Evolutionary conservation across 64 coral and sea anemone genomes (phyloP), one percentile per base, ranked within the genome.

Genomic region (Orbicella faveolata): DNA sequence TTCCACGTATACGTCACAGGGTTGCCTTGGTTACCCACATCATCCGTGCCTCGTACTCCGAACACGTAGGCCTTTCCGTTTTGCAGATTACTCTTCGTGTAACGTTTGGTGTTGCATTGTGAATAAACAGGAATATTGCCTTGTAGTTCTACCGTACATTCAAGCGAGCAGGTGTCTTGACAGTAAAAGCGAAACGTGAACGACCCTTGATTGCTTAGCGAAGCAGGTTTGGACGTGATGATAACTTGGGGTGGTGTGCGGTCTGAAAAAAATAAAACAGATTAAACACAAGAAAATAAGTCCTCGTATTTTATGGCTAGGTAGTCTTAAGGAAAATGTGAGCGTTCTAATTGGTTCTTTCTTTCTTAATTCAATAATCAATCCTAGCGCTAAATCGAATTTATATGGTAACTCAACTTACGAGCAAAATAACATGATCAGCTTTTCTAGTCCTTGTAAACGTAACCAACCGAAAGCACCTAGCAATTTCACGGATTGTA

Each of bases 11-110:
- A 30, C 30, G 30, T 30, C 30, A 17, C 52, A 33, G 83, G 63
- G 19, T 4, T 44, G 3, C 81, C 93, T 76, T 95, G 89, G 78
- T 95, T 95, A 17, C 93, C 89, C 14, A 95, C 89, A 26, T 86
- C 73, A 37, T 95, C 93, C 26, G 79, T 90, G 48, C 89, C 77
- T 52, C 90, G 87, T 5, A 91, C 88, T 12, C 69, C 36, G 23
- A 95, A 95, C 18, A 88, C 78, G 52, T 95, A 95, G 35, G 41
- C 36, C 36, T 74, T 66, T 52, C 79, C 74, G 80, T 90, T 30
- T 30, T 30, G 30, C 30, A 30, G 30, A 30, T 30, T 30, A 30
- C 30, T 30, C 30, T 30, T 30, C 30, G 30, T 30, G 30, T 30
- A 30, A 0, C 85, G 26, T 13, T 79, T 36, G 55, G 10, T 75